Base-by-base conservation (phyloP, 2,888 invertebrate species). In the Leucoma salicis region DNA sequence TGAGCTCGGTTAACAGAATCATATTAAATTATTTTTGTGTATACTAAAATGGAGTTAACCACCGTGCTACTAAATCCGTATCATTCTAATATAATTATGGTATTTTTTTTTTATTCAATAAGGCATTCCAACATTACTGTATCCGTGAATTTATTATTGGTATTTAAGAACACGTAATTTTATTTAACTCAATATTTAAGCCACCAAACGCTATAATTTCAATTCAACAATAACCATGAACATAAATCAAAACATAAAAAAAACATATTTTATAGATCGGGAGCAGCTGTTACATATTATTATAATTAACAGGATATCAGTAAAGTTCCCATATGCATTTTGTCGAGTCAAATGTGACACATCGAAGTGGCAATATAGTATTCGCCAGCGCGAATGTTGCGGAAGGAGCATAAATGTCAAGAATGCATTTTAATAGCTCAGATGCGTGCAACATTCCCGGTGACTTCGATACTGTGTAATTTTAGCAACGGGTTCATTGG, bases 401-500 rank as follows among this genome's bases (percentile, higher is more conserved):
- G 68, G 70, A 71, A 71, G 72, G 70, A 66, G 50, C 42, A 58
- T 61, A 81, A 82, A 77, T 76, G 74, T 74, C 70, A 67, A 72
- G 78, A 80, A 80, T 85, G 83, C 81, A 78, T 80, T 78, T 82
- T 76, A 78, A 76, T 73, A 70, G 66, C 66, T 67, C 63, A 49
- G 70, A 78, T 80, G 78, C 77, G 76, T 62, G 63, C 72, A 76
- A 73, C 75, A 78, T 77, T 76, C 78, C 76, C 55, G 63, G 65
- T 58, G 70, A 68, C 66, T 66, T 57, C 65, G 73, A 67, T 74
- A 69, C 69, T 42, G 66, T 65, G 42, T 82, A 82, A 78, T 76
- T 80, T 75, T 86, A 81, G 78, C 64, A 12, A 39, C 57, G 74
- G 66, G 87, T 78, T 86, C 86, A 70, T 74, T 83, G 87, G 80